These are phyloP conservation scores for Sinosuthora webbiana DNA, from an alignment of 2,113 vertebrate species.

Conservation along the genomic window DNA sequence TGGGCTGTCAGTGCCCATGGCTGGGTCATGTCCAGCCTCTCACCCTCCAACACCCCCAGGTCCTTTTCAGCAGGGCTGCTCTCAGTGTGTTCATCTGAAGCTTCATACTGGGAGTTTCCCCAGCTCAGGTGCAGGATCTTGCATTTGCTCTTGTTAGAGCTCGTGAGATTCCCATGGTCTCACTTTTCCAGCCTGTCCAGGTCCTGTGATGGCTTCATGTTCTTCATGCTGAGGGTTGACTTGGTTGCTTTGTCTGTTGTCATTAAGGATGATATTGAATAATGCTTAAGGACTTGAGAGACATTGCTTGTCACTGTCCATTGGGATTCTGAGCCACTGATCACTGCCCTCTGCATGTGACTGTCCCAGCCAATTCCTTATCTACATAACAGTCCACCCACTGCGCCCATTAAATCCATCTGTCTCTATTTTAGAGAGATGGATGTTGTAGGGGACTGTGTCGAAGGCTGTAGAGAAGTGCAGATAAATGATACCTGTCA, in stretches of 20 bases:
- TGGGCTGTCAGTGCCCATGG: neutral
- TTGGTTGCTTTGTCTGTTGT: neutral
- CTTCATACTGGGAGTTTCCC: neutral
- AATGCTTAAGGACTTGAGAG: neutral
- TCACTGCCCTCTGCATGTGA: rapidly evolving
- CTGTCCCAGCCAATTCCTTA: neutral
- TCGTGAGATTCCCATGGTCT: neutral
- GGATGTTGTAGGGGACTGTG: neutral
- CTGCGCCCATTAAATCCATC: neutral
- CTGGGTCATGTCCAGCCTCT: neutral
- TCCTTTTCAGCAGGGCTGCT: rapidly evolving
- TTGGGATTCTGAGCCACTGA: neutral
- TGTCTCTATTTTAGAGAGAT: neutral
- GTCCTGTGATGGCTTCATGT: neutral
- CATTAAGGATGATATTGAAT: neutral
- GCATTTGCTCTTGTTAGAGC: neutral
- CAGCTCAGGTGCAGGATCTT: neutral
- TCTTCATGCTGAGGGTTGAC: neutral
- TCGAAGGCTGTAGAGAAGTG: neutral
- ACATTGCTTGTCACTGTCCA: neutral
- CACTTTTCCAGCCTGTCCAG: neutral
- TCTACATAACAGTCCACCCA: neutral
- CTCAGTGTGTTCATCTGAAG: neutral
- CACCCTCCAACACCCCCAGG: rapidly evolving
- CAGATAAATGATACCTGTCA: neutral